Evolutionary conservation across 2,888 invertebrate genomes (phyloP), one percentile per base, ranked within the genome.

Genomic region (Megalurothrips usitatus): DNA sequence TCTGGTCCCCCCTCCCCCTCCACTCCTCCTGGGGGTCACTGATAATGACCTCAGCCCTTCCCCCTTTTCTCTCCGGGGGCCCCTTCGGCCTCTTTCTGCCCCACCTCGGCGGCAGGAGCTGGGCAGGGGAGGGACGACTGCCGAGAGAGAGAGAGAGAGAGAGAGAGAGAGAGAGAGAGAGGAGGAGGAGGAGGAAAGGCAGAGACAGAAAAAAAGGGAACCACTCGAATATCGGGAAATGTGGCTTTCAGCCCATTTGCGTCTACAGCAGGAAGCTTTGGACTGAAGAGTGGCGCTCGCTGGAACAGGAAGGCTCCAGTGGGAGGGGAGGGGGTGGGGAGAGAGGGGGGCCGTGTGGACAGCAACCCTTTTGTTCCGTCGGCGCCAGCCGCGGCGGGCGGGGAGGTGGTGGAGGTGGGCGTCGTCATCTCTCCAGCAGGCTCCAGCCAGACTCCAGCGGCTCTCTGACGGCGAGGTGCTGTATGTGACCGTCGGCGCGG

Each of bases 181-280:
- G 26, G 19, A 17, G 19, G 58, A 14, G 58, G 19, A 17, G 19
- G 58, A 14, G 58, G 19, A 58, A 17, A 58, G 58, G 14, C 19
- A 58, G 58, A 58, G 58, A 58, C 19, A 11, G 58, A 58, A 19
- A 58, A 26, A 75, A 26, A 75, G 26, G 12, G 68, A 11, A 26
- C 68, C 68, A 75, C 68, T 26, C 68, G 68, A 75, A 75, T 75
- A 75, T 75, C 26, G 68, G 26, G 23, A 75, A 75, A 75, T 75
- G 68, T 26, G 68, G 23, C 68, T 26, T 23, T 58, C 23, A 26
- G 68, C 11, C 68, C 68, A 75, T 75, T 75, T 75, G 68, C 68
- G 68, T 75, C 68, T 26, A 10, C 26, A 75, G 26, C 68, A 75
- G 68, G 68, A 75, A 52, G 52, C 52, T 12, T 9, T 19, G 58